Percentiles rank a stretch among this genome's conserved stretches.
phyloP scores from a whole-genome alignment of 2,888 invertebrate genomes.

The Pachymerium ferrugineum region DNA sequence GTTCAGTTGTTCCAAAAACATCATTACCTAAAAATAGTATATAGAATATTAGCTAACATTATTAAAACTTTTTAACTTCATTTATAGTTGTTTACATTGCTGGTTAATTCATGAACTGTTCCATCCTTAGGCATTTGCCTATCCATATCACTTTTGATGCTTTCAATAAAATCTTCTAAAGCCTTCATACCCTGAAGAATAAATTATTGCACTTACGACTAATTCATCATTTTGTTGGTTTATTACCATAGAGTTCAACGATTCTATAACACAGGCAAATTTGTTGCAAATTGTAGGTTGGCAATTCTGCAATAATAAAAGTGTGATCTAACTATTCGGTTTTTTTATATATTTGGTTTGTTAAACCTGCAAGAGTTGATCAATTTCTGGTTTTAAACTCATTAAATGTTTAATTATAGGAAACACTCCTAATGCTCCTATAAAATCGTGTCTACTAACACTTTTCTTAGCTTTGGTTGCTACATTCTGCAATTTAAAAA shows the following conservation, averaged over 20 bases:
- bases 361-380: constrained; percentile 61
- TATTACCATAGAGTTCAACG: constrained; percentile 66
- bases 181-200: constrained; percentile 71
- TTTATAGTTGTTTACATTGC: constrained; percentile 59
- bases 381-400: constrained; percentile 71
- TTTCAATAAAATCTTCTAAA: constrained; percentile 87
- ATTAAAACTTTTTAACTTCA: background rate
- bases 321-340: background rate
- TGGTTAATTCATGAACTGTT: constrained; percentile 93
- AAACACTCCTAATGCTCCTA: constrained; percentile 71
- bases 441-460: constrained; percentile 70
- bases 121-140: constrained; percentile 87
- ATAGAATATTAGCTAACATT: background rate
- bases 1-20: constrained; percentile 76
- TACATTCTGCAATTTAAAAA: constrained; percentile 55
- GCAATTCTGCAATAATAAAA: constrained; percentile 29
- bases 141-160: constrained; percentile 62
- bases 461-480: constrained; percentile 68
- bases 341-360: background rate
- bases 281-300: constrained; percentile 48
- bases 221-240: background rate
- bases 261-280: constrained; percentile 66
- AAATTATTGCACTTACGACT: background rate
- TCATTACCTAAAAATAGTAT: constrained; percentile 54
- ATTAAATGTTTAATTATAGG: constrained; percentile 74